These are phyloP conservation scores for Mormyrus hasselquistii DNA, from an alignment of 2,797 vertebrate genomes.

Conservation along the genomic window DNA sequence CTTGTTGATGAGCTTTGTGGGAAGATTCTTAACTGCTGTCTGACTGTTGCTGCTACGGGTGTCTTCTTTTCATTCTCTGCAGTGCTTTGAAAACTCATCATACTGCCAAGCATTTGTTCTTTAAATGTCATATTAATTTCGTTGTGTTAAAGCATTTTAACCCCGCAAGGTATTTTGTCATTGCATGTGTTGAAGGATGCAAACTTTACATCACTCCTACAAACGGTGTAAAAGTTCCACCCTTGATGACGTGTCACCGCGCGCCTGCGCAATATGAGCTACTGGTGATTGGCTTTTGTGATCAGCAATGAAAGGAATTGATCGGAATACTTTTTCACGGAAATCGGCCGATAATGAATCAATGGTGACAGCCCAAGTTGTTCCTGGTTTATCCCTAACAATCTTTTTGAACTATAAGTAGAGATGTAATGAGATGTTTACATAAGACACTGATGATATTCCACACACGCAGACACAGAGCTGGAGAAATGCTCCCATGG, in stretches of 20 bases:
- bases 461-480: neutral
- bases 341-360: too few species aligned
- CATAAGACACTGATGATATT: neutral
- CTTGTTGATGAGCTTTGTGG: too few species aligned
- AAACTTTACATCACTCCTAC: neutral
- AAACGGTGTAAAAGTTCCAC: neutral
- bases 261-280: too few species aligned
- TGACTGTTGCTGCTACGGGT: neutral
- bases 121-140: too few species aligned
- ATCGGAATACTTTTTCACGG: too few species aligned
- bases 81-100: neutral
- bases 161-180: neutral
- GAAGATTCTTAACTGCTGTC: too few species aligned
- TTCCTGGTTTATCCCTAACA: neutral
- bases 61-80: neutral
- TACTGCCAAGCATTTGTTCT: too few species aligned
- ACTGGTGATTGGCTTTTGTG: too few species aligned
- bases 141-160: neutral
- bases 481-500: neutral
- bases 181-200: neutral
- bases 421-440: neutral
- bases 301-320: too few species aligned
- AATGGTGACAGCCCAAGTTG: neutral
- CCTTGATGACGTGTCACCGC: too few species aligned
- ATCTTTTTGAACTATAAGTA: neutral